Evolutionary conservation across 64 coral and sea anemone genomes (phyloP).

Genomic region (Montipora foliosa): DNA sequence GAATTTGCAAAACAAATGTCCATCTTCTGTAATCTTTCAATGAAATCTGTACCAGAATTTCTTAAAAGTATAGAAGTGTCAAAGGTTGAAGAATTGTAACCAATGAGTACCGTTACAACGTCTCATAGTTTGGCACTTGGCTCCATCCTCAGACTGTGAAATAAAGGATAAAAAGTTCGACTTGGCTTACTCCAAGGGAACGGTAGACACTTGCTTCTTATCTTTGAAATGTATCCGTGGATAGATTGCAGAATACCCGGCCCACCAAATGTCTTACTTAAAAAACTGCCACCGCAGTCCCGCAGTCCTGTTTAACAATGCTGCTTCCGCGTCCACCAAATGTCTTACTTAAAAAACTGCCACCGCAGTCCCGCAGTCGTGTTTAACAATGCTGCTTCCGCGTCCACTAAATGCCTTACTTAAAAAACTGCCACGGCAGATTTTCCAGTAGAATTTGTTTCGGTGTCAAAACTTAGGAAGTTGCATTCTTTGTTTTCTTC

Average conservation of each 20-base stretch:
- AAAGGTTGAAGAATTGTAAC: neutral
- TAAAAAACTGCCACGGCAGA: neutral
- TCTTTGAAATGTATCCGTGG: slow-evolving; percentile 32
- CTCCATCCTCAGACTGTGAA: slow-evolving; percentile 15
- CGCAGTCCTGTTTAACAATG: too few relatives aligned
- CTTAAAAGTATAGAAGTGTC: slow-evolving; percentile 19
- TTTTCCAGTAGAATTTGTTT: slow-evolving; percentile 57
- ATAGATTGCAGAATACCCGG: slow-evolving; percentile 27
- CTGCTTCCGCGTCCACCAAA: too few relatives aligned
- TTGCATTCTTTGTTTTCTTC: slow-evolving; percentile 44
- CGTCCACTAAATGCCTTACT: too few relatives aligned
- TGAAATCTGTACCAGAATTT: slow-evolving; percentile 23
- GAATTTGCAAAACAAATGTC: neutral
- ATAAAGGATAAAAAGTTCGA: slow-evolving; percentile 5
- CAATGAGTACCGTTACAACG: neutral
- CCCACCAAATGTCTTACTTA: too few relatives aligned
- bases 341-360: too few relatives aligned
- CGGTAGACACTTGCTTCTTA: neutral
- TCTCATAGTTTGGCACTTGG: neutral
- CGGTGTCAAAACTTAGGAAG: slow-evolving; percentile 28
- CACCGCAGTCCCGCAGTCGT: too few relatives aligned
- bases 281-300: too few relatives aligned
- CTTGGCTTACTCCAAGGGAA: neutral
- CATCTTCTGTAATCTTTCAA: slow-evolving; percentile 4
- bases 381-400: too few relatives aligned